These are phyloP conservation scores for Dendrocincla tyrannina DNA, from an alignment of 2,797 vertebrate genomes.

Conservation along the genomic window DNA sequence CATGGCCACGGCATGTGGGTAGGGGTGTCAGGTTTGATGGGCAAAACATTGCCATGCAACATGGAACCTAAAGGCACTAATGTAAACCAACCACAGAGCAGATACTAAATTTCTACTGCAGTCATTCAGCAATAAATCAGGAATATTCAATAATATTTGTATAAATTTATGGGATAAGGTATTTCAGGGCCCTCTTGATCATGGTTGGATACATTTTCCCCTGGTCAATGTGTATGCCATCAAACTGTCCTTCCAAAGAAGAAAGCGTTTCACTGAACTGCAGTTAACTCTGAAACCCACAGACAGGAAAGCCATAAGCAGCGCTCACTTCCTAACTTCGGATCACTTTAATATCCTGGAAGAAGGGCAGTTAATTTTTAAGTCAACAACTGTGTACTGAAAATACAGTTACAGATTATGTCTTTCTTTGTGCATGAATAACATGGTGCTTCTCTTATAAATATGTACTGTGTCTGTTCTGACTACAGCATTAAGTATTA, in stretches of 20 bases:
- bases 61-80: neutral
- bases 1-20: neutral
- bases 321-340: neutral
- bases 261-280: neutral
- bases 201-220: neutral
- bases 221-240: neutral
- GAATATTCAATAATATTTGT: neutral
- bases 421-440: neutral
- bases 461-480: neutral
- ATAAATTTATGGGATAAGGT: neutral
- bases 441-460: neutral
- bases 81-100: neutral
- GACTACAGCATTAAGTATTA: constrained; percentile 41
- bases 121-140: neutral
- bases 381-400: neutral
- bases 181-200: neutral
- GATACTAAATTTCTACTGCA: neutral
- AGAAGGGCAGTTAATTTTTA: constrained; percentile 8
- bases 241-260: neutral
- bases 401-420: neutral
- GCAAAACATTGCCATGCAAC: neutral
- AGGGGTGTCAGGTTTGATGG: neutral
- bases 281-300: neutral
- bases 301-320: neutral
- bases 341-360: neutral